Percentiles rank a stretch among this genome's conserved stretches.
These are phyloP conservation scores for Lepidurus arcticus DNA, from an alignment of 1,140 invertebrate species.

Conservation along the genomic window DNA sequence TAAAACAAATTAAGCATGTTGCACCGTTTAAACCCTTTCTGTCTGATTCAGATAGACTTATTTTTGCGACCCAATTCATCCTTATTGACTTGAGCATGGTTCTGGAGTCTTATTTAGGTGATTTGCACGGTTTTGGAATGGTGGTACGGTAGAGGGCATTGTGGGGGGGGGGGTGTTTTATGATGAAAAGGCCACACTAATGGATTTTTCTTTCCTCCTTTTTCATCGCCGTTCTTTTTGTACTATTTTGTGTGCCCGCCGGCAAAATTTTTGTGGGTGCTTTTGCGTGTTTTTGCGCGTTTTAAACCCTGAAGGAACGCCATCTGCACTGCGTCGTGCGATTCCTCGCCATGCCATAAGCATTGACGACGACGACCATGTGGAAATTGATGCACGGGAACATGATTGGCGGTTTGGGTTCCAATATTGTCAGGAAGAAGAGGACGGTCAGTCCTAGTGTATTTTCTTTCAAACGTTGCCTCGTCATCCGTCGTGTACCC, in stretches of 20 bases:
- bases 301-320: constrained; percentile 19
- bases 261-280: background rate
- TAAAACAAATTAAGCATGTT: no score
- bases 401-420: constrained; percentile 53
- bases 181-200: constrained; percentile 6
- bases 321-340: constrained; percentile 37
- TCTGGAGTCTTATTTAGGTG: no score
- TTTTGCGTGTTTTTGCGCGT: constrained; percentile 15
- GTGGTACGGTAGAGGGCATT: background rate
- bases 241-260: background rate
- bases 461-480: background rate
- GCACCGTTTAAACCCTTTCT: no score
- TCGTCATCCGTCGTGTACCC: constrained; percentile 20
- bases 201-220: constrained; percentile 35
- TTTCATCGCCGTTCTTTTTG: background rate
- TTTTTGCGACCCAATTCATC: no score
- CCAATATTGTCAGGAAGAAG: constrained; percentile 35
- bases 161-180: background rate
- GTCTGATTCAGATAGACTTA: no score
- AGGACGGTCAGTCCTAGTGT: constrained; percentile 1
- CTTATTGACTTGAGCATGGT: no score
- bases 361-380: constrained; percentile 50
- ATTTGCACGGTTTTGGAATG: background rate
- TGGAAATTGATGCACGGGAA: constrained; percentile 50
- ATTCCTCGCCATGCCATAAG: constrained; percentile 49